Evolutionary conservation across 2,113 vertebrate species (phyloP), one percentile per base, ranked within the genome.

Genomic region (Ranitomeya variabilis): DNA sequence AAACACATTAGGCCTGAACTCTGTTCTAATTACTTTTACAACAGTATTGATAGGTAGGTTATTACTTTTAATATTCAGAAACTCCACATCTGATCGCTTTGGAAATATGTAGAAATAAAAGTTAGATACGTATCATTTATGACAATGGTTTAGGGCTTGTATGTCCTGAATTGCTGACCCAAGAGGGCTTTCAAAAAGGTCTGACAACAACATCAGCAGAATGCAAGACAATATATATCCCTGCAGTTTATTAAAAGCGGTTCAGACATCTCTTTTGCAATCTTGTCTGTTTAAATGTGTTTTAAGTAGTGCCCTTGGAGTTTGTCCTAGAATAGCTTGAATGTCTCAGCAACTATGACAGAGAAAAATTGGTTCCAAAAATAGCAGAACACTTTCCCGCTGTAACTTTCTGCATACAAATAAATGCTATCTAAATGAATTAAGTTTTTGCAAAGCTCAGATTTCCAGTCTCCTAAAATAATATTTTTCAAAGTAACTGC

Each of bases 371-470:
- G 51, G 45, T 86, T 77, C 26, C 54, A 77, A 83, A 74, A 90
- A 86, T 80, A 83, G 79, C 52, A 23, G 12, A 45, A 55, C 64
- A 26, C 51, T 74, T 89, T 55, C 11, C 45, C 55, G 15, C 76
- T 71, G 83, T n/a, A 71, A 37, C 71, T 76, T 86, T 89, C 66
- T 74, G 88, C 88, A 86, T 81, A 74, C 62, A 86, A 89, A 85
- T 89, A 84, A 77, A 89, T 89, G 81, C 51, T 84, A 52, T 89
- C n/a, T 69, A 89, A 85, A 85, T 85, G 74, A 89, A 85, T 84
- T 15, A 89, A 74, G 19, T 31, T 79, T 57, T 67, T 69, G 60
- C 77, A 54, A 55, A 51, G 14, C 71, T 54, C n/a, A 45, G 74
- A 77, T 79, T 66, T 26, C n/a, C 14, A 79, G 71, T 85, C 74